Evolutionary conservation across 2,797 vertebrate species (phyloP).

Genomic region (Lepidocolaptes lacrymiger): DNA sequence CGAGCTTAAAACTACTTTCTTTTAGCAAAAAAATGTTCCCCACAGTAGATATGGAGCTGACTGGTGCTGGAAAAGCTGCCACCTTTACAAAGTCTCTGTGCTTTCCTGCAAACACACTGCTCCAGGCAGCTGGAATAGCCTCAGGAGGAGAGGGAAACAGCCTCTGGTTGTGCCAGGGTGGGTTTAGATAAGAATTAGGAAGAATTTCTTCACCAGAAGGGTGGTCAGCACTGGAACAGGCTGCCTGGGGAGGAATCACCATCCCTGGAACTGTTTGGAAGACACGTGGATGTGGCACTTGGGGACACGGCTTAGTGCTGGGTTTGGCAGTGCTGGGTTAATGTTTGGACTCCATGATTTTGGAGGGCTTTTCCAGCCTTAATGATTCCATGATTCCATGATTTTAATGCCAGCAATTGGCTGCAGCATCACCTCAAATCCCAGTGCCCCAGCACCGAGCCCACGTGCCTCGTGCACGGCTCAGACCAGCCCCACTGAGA

Average conservation of each 20-base stretch:
- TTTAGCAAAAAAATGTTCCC: not conserved
- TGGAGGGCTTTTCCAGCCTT: not conserved
- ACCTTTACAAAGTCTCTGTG: not conserved
- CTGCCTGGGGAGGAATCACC: not conserved
- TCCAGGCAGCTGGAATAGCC: not conserved
- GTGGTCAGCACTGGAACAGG: not conserved
- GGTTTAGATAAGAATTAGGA: not conserved
- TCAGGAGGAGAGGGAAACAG: not conserved
- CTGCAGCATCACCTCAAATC: not conserved
- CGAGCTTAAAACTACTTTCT: not conserved
- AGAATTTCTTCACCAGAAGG: not conserved
- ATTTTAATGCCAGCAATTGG: not conserved
- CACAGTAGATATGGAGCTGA: not conserved
- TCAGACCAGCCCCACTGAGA: not conserved
- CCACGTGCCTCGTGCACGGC: rapidly evolving
- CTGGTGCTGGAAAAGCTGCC: not conserved
- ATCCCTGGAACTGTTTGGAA: rapidly evolving
- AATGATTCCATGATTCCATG: not conserved
- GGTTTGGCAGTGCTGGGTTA: not conserved
- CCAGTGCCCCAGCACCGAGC: rapidly evolving
- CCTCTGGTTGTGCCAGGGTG: not conserved
- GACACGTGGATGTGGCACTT: not conserved
- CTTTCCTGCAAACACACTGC: rapidly evolving
- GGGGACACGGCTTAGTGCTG: rapidly evolving
- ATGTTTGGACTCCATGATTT: not conserved